These are phyloP conservation scores for Triplophysa rosa DNA, from an alignment of 2,113 vertebrate genomes.

Conservation along the genomic window DNA sequence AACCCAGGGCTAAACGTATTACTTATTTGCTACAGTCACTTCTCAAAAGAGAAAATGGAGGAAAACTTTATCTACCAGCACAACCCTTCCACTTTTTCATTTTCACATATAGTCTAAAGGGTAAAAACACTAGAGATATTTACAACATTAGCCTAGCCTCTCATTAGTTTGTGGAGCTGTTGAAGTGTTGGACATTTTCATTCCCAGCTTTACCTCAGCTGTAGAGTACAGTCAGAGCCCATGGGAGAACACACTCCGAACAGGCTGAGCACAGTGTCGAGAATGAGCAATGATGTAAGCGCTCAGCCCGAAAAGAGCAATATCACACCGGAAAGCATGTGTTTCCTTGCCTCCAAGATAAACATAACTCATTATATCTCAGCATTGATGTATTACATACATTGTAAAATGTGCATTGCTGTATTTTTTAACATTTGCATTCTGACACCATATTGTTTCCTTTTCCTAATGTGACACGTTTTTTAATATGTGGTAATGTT, in stretches of 20 bases:
- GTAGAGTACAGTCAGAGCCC: conserved; percentile 49
- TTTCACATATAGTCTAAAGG: not conserved
- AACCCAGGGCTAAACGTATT: conserved; percentile 9
- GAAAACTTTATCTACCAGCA: not conserved
- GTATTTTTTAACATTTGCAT: conserved; percentile 55
- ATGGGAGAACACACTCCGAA: conserved; percentile 50
- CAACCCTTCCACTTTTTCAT: not conserved
- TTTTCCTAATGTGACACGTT: conserved; percentile 17
- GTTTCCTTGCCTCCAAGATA: conserved; percentile 63
- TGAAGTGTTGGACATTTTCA: conserved; percentile 28
- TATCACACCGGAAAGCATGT: conserved; percentile 59
- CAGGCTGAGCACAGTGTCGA: conserved; percentile 51
- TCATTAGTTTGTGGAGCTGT: conserved; percentile 16
- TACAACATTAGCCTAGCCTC: conserved; percentile 14
- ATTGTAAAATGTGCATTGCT: conserved; percentile 66
- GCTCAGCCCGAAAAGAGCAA: conserved; percentile 63
- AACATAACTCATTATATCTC: conserved; percentile 61
- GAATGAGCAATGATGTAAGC: conserved; percentile 71
- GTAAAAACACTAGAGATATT: conserved; percentile 20
- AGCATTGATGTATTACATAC: conserved; percentile 65
- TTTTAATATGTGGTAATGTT: conserved; percentile 4
- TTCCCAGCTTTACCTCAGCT: conserved; percentile 46
- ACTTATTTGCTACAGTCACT: not conserved
- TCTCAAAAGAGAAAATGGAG: not conserved
- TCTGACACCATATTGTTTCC: conserved; percentile 60